These are phyloP conservation scores for Heptranchias perlo DNA, from an alignment of 2,113 vertebrate species.

Conservation along the genomic window DNA sequence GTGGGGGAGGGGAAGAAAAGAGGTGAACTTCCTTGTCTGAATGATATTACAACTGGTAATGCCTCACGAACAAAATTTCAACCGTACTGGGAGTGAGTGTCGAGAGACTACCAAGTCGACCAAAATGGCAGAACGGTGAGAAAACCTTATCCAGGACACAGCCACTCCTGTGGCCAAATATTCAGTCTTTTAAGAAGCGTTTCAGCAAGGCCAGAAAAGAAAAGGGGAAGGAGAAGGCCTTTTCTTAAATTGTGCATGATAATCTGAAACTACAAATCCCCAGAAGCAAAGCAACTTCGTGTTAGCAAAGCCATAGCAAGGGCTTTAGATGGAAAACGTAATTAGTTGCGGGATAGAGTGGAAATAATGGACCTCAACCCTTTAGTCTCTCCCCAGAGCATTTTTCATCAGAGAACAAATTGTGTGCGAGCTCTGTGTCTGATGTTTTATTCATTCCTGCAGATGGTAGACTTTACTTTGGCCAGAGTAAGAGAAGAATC, in stretches of 20 bases:
- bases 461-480: conserved; percentile 51
- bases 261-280: background rate
- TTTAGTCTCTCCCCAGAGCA: conserved; percentile 41
- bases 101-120: background rate
- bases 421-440: conserved; percentile 39
- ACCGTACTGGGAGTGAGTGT: background rate
- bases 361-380: conserved; percentile 53
- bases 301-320: conserved; percentile 14
- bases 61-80: background rate
- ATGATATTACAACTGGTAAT: background rate
- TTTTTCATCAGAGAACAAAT: conserved; percentile 39
- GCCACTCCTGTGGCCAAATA: background rate
- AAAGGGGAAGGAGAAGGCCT: background rate
- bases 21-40: no score
- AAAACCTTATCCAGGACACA: background rate
- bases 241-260: background rate
- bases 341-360: conserved; percentile 22
- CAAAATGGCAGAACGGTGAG: background rate
- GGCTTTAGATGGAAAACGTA: background rate
- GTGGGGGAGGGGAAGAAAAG: no score
- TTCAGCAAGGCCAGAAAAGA: background rate
- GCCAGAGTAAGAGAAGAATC: conserved; percentile 39
- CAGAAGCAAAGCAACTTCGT: conserved; percentile 13
- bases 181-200: background rate
- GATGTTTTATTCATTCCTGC: conserved; percentile 27